These are phyloP conservation scores for Luperina testacea DNA, from an alignment of 2,888 invertebrate species.

Conservation along the genomic window DNA sequence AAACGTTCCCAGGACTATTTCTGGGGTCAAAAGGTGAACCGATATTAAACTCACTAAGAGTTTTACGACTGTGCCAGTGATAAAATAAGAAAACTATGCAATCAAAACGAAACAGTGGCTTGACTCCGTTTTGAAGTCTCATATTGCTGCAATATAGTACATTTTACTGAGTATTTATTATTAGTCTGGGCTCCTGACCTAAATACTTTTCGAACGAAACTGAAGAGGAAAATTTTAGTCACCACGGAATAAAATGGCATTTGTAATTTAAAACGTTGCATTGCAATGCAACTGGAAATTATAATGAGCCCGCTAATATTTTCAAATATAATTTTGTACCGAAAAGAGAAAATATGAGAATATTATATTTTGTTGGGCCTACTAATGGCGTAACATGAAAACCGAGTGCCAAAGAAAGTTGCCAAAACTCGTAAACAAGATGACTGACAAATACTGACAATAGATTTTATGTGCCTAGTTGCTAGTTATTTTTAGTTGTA, in stretches of 20 bases:
- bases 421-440: constrained; percentile 50
- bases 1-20: constrained; percentile 58
- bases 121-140: constrained; percentile 29
- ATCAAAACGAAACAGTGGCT: constrained; percentile 56
- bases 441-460: constrained; percentile 43
- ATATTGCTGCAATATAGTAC: constrained; percentile 9
- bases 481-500: constrained; percentile 12
- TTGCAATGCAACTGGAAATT: constrained; percentile 1
- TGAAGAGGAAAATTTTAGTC: constrained; percentile 51
- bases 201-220: constrained; percentile 56
- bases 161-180: constrained; percentile 49
- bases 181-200: constrained; percentile 52
- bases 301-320: neutral
- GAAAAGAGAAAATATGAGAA: neutral
- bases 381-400: constrained; percentile 21
- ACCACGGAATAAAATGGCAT: constrained; percentile 16
- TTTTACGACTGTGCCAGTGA: constrained; percentile 70
- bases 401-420: constrained; percentile 57
- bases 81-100: constrained; percentile 68
- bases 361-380: constrained; percentile 13
- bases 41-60: constrained; percentile 77
- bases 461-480: constrained; percentile 21
- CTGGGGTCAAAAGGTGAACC: constrained; percentile 73
- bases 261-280: constrained; percentile 12
- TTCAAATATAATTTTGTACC: neutral